Evolutionary conservation across 2,888 invertebrate species (phyloP).

Genomic region (Tortricodes alternella): DNA sequence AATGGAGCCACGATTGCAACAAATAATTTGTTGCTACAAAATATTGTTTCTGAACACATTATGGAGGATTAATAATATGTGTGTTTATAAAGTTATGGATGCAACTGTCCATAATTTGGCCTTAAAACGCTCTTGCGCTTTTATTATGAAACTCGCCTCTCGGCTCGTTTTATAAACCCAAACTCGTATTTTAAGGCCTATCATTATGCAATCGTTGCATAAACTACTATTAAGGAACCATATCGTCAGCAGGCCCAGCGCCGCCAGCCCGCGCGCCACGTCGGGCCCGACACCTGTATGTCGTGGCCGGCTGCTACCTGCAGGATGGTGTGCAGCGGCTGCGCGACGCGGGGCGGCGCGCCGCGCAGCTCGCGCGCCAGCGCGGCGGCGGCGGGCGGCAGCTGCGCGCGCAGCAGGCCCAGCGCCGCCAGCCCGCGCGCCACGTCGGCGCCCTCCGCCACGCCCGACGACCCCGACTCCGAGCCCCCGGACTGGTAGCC

Average conservation of each 20-base stretch:
- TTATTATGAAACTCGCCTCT: too few species aligned
- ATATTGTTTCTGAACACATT: too few species aligned
- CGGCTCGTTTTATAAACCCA: too few species aligned
- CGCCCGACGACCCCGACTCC: constrained; percentile 53
- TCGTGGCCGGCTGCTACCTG: constrained; percentile 48
- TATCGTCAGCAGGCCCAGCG: constrained; percentile 64
- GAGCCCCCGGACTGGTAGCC: constrained; percentile 33
- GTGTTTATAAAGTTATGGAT: too few species aligned
- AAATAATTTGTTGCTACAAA: too few species aligned
- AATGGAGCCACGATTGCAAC: too few species aligned
- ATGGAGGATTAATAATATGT: too few species aligned
- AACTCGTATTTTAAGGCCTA: too few species aligned
- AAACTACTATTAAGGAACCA: too few species aligned
- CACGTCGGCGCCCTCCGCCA: constrained; percentile 71
- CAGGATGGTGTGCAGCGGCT: constrained; percentile 58
- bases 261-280: constrained; percentile 68
- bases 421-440: constrained; percentile 69
- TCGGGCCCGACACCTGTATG: constrained; percentile 70
- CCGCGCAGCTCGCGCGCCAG: constrained; percentile 51
- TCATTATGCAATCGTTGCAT: too few species aligned
- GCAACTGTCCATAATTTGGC: too few species aligned
- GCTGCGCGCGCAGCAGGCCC: constrained; percentile 57
- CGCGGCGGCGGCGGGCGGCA: constrained; percentile 46
- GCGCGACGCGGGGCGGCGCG: constrained; percentile 46
- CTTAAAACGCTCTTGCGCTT: too few species aligned